Conservation (phyloP, 2,113 vertebrate genomes). For the Burhinus bistriatus region DNA sequence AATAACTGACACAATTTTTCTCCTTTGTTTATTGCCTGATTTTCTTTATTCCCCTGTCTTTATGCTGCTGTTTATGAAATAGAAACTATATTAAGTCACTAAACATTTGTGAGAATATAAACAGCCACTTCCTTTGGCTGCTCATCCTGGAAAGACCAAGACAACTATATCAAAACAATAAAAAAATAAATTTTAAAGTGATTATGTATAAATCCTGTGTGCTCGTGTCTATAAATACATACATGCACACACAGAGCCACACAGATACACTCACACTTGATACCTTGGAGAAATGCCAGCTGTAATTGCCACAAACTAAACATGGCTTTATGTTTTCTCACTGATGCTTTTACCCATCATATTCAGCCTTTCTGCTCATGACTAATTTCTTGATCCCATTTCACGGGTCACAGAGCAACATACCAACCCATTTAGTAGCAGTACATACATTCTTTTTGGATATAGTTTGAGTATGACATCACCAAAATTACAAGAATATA, state of each 20-base stretch:
- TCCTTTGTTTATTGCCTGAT: background rate
- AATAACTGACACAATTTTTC: background rate
- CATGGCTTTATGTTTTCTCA: slow-evolving; percentile 28
- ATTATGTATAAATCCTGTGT: background rate
- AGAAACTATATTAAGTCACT: background rate
- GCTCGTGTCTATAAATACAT: background rate
- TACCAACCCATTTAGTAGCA: slow-evolving; percentile 1
- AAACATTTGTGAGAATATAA: background rate
- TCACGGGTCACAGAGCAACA: slow-evolving; percentile 8
- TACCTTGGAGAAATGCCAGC: background rate
- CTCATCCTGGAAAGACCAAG: background rate
- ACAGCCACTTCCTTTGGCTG: background rate
- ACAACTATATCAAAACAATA: background rate
- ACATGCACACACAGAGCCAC: background rate
- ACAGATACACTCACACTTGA: background rate
- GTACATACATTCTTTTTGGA: background rate
- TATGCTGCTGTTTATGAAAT: background rate
- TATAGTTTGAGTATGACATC: background rate
- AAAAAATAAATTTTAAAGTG: background rate
- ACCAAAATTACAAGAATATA: background rate
- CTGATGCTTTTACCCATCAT: slow-evolving; percentile 3
- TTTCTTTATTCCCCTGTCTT: background rate
- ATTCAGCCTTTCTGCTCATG: slow-evolving; percentile 37
- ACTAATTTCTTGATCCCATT: slow-evolving; percentile 23
- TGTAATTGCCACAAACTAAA: slow-evolving; percentile 9